phyloP scores from a whole-genome alignment of 2,888 invertebrate species.

The Ormyrus labotus region DNA sequence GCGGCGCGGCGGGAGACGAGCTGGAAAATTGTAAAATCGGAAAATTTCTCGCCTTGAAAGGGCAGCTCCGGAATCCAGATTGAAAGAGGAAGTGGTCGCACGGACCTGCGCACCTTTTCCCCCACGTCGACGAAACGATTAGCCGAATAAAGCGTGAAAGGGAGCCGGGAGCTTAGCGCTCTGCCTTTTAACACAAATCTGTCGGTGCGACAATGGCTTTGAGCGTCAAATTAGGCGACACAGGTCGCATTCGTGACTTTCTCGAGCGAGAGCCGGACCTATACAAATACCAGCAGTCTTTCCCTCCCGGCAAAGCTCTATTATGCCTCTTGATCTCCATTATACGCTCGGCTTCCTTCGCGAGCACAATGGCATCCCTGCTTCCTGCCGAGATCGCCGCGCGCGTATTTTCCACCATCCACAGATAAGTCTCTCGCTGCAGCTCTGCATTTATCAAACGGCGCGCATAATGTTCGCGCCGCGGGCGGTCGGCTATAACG shows the following conservation, averaged over 20 bases:
- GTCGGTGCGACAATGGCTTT: conserved; percentile 55
- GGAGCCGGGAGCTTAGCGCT: not conserved
- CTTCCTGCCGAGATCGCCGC: too few relatives aligned
- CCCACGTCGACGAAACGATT: conserved; percentile 41
- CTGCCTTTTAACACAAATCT: conserved; percentile 57
- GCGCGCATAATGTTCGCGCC: not conserved
- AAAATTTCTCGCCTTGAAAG: too few relatives aligned
- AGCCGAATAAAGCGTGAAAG: conserved; percentile 43
- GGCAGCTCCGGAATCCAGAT: too few relatives aligned
- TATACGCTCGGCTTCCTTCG: conserved; percentile 38
- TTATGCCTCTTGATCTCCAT: conserved; percentile 51
- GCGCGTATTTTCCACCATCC: too few relatives aligned
- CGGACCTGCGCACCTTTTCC: conserved; percentile 22
- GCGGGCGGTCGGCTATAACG: conserved; percentile 38
- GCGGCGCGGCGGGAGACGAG: too few relatives aligned
- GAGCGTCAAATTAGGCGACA: conserved; percentile 56
- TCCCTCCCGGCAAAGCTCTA: conserved; percentile 21
- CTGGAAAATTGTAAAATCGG: too few relatives aligned
- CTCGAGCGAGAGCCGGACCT: conserved; percentile 17
- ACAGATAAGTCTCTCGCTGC: too few relatives aligned
- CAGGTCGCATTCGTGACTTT: conserved; percentile 53
- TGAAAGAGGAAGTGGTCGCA: conserved; percentile 32
- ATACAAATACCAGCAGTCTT: conserved; percentile 44
- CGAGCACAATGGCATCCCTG: not conserved
- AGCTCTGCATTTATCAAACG: not conserved